Percentiles rank a stretch among this genome's conserved stretches.
phyloP scores from a whole-genome alignment of 1,140 invertebrate genomes.

The Zaprionus davidi region DNA sequence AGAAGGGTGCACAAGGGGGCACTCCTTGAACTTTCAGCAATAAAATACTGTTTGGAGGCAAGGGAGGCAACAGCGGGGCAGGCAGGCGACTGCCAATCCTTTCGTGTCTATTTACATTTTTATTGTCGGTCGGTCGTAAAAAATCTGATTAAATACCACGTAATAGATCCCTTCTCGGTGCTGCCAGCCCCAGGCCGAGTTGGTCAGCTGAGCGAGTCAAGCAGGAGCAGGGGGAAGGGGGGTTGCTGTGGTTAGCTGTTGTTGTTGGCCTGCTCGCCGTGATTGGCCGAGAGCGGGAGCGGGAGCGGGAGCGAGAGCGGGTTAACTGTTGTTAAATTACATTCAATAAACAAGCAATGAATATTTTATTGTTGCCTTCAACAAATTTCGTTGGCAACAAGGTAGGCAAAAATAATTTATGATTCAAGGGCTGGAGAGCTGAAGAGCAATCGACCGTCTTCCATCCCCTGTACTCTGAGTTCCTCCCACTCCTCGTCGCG shows the following conservation, averaged over 20 bases:
- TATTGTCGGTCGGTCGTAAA: constrained; percentile 78
- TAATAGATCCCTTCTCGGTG: constrained; percentile 75
- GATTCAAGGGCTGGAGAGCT: constrained; percentile 31
- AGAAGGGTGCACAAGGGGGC: neutral
- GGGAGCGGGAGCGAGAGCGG: constrained; percentile 32
- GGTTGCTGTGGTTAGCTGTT: neutral
- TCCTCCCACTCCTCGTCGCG: neutral
- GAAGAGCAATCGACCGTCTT: neutral
- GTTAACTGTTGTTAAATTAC: constrained; percentile 82
- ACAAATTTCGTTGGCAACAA: constrained; percentile 54
- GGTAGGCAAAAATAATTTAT: constrained; percentile 71
- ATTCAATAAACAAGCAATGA: constrained; percentile 82
- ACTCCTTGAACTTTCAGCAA: constrained; percentile 17
- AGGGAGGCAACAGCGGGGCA: neutral
- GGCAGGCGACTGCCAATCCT: constrained; percentile 54
- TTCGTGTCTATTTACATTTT: constrained; percentile 80
- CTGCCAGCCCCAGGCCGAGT: constrained; percentile 13
- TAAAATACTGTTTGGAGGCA: neutral
- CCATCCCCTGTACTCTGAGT: neutral
- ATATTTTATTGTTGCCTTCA: constrained; percentile 78
- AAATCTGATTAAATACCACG: constrained; percentile 83
- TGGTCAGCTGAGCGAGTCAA: constrained; percentile 5
- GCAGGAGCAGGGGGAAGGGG: too few relatives aligned
- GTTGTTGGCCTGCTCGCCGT: constrained; percentile 32
- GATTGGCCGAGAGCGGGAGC: constrained; percentile 43